These are phyloP conservation scores for Trisateles emortualis DNA, from an alignment of 2,888 invertebrate genomes.

Conservation along the genomic window DNA sequence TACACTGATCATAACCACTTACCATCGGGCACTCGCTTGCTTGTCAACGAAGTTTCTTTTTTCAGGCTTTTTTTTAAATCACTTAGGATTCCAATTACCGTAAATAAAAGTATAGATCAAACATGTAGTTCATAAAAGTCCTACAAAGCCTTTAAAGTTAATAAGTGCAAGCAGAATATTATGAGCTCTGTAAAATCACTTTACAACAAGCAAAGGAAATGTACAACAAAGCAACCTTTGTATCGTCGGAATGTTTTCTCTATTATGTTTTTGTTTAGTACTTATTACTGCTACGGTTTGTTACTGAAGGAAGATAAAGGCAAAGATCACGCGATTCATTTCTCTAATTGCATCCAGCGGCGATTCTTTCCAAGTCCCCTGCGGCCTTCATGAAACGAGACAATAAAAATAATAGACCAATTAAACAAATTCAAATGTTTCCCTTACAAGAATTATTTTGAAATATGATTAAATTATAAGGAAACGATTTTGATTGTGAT, in stretches of 20 bases:
- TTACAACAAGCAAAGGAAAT: slow-evolving; percentile 48
- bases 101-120: too few relatives aligned
- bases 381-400: slow-evolving; percentile 32
- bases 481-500: slow-evolving; percentile 4
- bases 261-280: slow-evolving; percentile 64
- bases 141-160: slow-evolving; percentile 3
- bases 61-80: too few relatives aligned
- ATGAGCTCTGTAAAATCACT: slow-evolving; percentile 25
- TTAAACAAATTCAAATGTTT: slow-evolving; percentile 37
- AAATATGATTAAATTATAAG: slow-evolving; percentile 15
- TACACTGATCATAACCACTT: too few relatives aligned
- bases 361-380: slow-evolving; percentile 47
- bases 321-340: slow-evolving; percentile 76
- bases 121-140: background rate
- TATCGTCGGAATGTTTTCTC: slow-evolving; percentile 53
- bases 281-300: slow-evolving; percentile 62
- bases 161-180: slow-evolving; percentile 18
- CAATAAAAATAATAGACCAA: slow-evolving; percentile 43
- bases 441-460: slow-evolving; percentile 23
- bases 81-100: background rate
- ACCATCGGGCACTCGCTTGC: too few relatives aligned
- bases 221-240: slow-evolving; percentile 64
- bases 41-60: too few relatives aligned
- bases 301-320: slow-evolving; percentile 68
- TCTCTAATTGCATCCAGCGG: slow-evolving; percentile 70